Base-by-base conservation (phyloP, 2,888 invertebrate species). In the Caenorhabditis drosophilae region DNA sequence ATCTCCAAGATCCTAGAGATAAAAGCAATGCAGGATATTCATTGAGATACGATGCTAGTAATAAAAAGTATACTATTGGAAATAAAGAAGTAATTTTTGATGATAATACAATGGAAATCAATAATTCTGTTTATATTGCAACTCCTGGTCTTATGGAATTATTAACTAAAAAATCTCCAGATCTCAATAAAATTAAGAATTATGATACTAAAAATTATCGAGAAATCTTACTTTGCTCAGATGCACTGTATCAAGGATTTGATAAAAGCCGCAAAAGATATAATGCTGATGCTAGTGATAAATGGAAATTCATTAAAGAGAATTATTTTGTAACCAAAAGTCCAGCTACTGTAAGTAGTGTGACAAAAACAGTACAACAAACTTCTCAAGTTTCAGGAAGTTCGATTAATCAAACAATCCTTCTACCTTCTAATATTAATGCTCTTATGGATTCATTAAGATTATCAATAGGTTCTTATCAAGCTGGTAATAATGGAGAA, bases 281-380 rank as follows among this genome's bases (percentile, higher is more conserved):
- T 55, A 73, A 73, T 72, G 36, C 70, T 45, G 73, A 73, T 72
- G 26, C 70, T 34, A 73, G 67, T 68, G 67, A 72, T 61, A 72
- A 73, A 54, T 72, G 70, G 68, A 73, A 63, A 47, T 73, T 68
- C 51, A 73, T 72, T 16, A 72, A 71, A 46, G 51, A 26, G 27
- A 64, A 72, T 31, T 64, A 64, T 48, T 70, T 70, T 56, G 49
- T 35, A 15, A 12, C 60, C 12, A 66, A 66, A 38, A 38, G 36
- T 47, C 20, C 44, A 62, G 12, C 44, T 52, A 35, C 12, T 45
- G 55, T 26, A 57, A 42, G 25, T 59, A 44, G 49, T 42, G 15
- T 31, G 12, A 4, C 27, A 20, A 6, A n/a, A 2, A 4, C 12
- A 45, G 4, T 42, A 16, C 25, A 26, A 9, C n/a, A n/a, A n/a